Evolutionary conservation across 1,140 invertebrate species (phyloP), one percentile per base, ranked within the genome.

Genomic region (Helicorthomorpha holstii): DNA sequence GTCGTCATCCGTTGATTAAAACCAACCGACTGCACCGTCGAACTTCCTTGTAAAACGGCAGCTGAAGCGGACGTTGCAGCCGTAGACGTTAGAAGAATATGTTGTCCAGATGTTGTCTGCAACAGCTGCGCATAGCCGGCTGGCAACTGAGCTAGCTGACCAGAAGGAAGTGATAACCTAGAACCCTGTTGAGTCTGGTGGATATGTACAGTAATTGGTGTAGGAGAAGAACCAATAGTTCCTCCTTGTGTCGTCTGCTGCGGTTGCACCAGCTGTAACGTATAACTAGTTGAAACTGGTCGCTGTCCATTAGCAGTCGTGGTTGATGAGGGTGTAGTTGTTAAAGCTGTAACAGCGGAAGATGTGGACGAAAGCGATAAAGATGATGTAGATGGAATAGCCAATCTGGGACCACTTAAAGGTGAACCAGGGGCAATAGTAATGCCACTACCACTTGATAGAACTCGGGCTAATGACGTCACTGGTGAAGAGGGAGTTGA

Each of bases 91-190:
- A 80, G 63, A 27, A 82, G 69, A 45, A 81, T 70, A 50, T 70
- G 68, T 64, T 78, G 77, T 27, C 81, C 81, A 21, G 75, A 73
- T 27, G 79, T 73, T 7, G 80, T 81, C 62, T 82, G 80, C 19
- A 83, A 77, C 27, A 83, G 64, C 57, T 82, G 79, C 19, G 66
- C 59, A 41, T 65, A 61, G 24, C 64, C 63, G 57, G 63, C 64
- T 65, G 64, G 62, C 14, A 65, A 50, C 41, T 64, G 62, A 24
- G 65, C 60, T 2, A 66, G 53, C 49, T 65, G 63, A 16, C 66
- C 65, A 43, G 70, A 61, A 41, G 73, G 73, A 45, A 75, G 68
- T 52, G 73, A 61, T 16, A 64, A 56, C 27, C 66, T 59, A 4
- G 67, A 64, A 14, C 63, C 64, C 44, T 67, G 63, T 24, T 64